Base-by-base conservation (phyloP, 37 sponge, comb jelly and placozoan genomes). In the Aplysina aerophoba region DNA sequence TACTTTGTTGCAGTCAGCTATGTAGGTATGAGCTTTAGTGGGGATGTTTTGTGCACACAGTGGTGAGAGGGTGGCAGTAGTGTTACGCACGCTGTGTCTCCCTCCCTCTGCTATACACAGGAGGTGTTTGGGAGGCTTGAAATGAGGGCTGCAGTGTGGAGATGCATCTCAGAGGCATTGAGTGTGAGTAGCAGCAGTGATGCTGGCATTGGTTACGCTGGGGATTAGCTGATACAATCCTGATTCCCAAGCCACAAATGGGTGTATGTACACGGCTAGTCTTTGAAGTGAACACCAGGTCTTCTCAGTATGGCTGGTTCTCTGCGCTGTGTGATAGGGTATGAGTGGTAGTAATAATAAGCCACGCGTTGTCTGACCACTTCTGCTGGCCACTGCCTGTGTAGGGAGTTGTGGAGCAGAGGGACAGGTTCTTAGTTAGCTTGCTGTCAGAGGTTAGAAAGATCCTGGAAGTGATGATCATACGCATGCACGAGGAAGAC, bases 401-500 rank as follows among this genome's bases (percentile, higher is more conserved):
- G 35, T 60, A 56, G 69, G 56, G 41, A 1, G 85, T 89, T n/a
- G 28, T 94, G 73, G 87, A 83, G 31, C 63, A 86, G 80, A 75
- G 78, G 54, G 78, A 75, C 24, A 39, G 50, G n/a, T 75, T 75
- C 54, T 44, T 75, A 15, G 21, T 40, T 75, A 75, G 40, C 78
- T 24, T 75, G 0, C 54, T 75, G 40, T 40, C n/a, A 21, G 53
- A 75, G 25, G 2, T 75, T 12, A 75, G 78, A 15, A 75, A 36
- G 37, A 36, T 75, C 24, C 78, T 75, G 17, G 78, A 75, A 36
- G 78, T 36, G 20, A 94, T 94, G 91, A 63, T 94, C 0, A 71
- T 78, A 19, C 83, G 91, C 50, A 95, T 95, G 89, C 96, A 95
- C 50, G 63, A 82, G 20, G 96, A 95, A 82, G 83, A 85, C 64